phyloP scores from a whole-genome alignment of 2,113 vertebrate genomes.

The Chauna torquata region DNA sequence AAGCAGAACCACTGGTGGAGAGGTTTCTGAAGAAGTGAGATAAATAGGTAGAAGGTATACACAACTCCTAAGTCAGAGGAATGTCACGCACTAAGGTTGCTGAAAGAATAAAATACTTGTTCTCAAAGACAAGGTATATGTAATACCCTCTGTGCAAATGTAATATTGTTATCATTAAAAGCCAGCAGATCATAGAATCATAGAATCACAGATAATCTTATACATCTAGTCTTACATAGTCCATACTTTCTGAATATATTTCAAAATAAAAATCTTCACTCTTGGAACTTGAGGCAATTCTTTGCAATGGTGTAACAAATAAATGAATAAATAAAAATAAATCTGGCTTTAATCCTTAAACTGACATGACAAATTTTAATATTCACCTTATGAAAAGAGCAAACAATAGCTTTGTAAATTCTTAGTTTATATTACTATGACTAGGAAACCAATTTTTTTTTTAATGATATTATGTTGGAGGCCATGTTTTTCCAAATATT shows the following conservation, averaged over 20 bases:
- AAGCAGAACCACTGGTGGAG: neutral
- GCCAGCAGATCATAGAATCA: neutral
- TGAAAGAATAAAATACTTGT: constrained; percentile 4
- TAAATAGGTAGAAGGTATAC: neutral
- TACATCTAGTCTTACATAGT: neutral
- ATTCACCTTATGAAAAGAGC: neutral
- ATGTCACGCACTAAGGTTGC: neutral
- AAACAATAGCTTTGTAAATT: neutral
- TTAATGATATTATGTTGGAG: neutral
- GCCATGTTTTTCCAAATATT: constrained; percentile 6
- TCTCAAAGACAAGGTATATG: neutral
- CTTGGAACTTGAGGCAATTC: neutral
- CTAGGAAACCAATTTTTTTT: neutral
- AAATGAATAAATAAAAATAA: neutral
- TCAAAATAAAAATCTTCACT: neutral
- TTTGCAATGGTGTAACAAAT: neutral
- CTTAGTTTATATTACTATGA: neutral
- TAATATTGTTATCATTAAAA: neutral
- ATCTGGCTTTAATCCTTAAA: neutral
- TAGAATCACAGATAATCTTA: neutral
- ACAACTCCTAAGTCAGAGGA: neutral
- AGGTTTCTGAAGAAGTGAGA: neutral
- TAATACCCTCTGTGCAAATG: neutral
- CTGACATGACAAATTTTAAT: neutral
- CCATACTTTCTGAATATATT: neutral